Evolutionary conservation across 2,888 invertebrate genomes (phyloP).

Genomic region (Pyrgus malvae): DNA sequence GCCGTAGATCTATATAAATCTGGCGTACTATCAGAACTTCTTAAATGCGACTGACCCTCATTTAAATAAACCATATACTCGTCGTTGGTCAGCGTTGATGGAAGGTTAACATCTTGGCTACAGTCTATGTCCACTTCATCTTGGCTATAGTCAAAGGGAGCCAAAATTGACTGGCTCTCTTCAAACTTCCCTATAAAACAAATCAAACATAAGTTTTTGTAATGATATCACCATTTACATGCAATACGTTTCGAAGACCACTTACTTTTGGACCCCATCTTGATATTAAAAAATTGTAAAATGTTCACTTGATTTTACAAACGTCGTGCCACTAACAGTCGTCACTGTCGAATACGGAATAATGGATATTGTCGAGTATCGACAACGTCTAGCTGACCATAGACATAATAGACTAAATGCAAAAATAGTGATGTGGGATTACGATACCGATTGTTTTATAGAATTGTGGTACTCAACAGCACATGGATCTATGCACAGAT

Average conservation of each 20-base stretch:
- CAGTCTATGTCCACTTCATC: too few species aligned
- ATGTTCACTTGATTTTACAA: too few species aligned
- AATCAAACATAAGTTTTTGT: background rate
- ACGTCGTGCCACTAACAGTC: too few species aligned
- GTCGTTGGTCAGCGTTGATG: background rate
- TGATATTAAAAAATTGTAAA: background rate
- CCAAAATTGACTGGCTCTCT: slow-evolving; percentile 7
- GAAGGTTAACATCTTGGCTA: background rate
- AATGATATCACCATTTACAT: background rate
- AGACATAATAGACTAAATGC: too few species aligned
- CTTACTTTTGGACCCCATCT: slow-evolving; percentile 1
- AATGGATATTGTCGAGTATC: too few species aligned
- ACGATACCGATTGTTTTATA: slow-evolving; percentile 3
- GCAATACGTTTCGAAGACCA: background rate
- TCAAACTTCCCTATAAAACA: slow-evolving; percentile 4
- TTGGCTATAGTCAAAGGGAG: background rate
- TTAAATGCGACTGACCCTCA: background rate
- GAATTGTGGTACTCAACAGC: slow-evolving; percentile 15
- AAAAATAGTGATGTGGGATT: background rate
- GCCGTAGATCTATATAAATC: slow-evolving; percentile 2
- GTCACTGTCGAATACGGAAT: background rate
- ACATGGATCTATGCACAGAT: slow-evolving; percentile 21
- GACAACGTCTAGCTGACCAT: too few species aligned
- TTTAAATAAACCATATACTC: background rate
- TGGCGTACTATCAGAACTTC: slow-evolving; percentile 1